These are phyloP conservation scores for Agrochola macilenta DNA, from an alignment of 2,888 invertebrate genomes.

Conservation along the genomic window DNA sequence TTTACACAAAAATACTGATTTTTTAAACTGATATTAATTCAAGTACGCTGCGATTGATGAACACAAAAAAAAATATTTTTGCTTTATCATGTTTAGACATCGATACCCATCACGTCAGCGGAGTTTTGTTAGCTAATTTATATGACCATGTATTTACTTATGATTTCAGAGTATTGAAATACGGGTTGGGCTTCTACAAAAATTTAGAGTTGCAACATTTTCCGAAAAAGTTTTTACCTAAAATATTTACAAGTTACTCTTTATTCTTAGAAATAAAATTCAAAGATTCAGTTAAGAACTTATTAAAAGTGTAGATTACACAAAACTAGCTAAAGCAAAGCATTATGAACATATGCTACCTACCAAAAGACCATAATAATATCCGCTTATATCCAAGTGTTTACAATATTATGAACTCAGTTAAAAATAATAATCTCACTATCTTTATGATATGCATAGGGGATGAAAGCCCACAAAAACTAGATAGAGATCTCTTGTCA, in stretches of 20 bases:
- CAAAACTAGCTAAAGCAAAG: background rate
- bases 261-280: conserved; percentile 7
- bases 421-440: conserved; percentile 30
- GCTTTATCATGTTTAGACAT: too few species aligned
- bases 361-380: background rate
- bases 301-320: conserved; percentile 6
- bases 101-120: too few species aligned
- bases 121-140: too few species aligned
- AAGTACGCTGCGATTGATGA: too few species aligned
- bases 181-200: too few species aligned
- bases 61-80: too few species aligned
- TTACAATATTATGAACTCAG: background rate
- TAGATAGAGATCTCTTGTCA: conserved; percentile 54
- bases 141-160: too few species aligned
- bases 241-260: background rate
- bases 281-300: background rate
- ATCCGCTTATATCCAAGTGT: background rate
- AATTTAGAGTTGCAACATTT: background rate
- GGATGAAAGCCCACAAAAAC: conserved; percentile 47
- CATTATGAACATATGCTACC: conserved; percentile 29
- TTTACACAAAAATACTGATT: too few species aligned
- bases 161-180: too few species aligned
- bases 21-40: too few species aligned
- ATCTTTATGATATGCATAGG: conserved; percentile 23
- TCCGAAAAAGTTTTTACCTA: background rate